These are phyloP conservation scores for Malacoraja senta DNA, from an alignment of 2,797 vertebrate species.

Conservation along the genomic window DNA sequence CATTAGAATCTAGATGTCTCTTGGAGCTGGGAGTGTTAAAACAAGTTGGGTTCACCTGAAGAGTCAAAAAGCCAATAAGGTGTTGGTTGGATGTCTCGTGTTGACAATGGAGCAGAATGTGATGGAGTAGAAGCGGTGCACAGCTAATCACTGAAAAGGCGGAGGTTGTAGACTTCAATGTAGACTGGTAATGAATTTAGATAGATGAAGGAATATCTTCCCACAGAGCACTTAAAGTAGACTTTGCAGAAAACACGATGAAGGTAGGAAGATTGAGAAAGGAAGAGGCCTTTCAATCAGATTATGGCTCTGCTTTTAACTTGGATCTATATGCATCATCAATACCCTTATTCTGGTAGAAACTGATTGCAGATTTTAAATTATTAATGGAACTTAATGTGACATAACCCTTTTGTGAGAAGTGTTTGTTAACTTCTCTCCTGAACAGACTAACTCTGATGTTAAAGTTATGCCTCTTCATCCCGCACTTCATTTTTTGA, in stretches of 20 bases:
- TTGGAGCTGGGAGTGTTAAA: neutral
- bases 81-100: neutral
- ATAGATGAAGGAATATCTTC: neutral
- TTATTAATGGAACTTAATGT: neutral
- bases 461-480: neutral
- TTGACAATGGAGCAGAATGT: no score
- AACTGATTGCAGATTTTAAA: neutral
- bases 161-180: neutral
- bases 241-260: neutral
- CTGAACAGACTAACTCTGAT: neutral
- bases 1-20: neutral
- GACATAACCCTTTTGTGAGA: neutral
- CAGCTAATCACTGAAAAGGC: neutral
- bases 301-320: neutral
- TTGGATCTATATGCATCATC: neutral
- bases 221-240: neutral
- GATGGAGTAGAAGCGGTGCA: no score
- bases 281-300: neutral
- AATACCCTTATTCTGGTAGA: neutral
- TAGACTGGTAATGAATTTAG: neutral
- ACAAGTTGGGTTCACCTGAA: neutral
- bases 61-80: neutral
- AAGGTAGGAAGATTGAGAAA: neutral
- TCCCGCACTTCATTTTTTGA: no score
- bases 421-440: neutral